These are phyloP conservation scores for Astreopora myriophthalma DNA, from an alignment of 64 coral and sea anemone genomes.

Conservation along the genomic window DNA sequence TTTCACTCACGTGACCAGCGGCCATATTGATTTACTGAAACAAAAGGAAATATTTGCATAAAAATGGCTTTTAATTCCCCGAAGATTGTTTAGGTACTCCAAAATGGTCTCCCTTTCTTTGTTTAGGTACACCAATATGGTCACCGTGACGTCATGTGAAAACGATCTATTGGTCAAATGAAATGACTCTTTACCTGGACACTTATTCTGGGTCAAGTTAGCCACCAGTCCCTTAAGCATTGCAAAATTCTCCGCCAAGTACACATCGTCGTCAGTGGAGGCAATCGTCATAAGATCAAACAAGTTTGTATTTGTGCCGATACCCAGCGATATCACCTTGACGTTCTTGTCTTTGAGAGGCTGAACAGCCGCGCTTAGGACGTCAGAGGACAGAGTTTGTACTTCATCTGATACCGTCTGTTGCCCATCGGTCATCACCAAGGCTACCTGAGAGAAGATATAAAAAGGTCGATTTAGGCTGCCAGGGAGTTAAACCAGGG, in stretches of 20 bases:
- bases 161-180: no score
- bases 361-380: neutral
- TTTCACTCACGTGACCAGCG: no score
- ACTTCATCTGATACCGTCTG: neutral
- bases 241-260: neutral
- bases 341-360: constrained; percentile 24
- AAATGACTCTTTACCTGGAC: neutral
- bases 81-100: no score
- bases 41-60: no score
- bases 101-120: neutral
- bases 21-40: no score
- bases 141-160: no score
- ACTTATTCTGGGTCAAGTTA: neutral
- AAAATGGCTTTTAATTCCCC: no score
- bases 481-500: no score
- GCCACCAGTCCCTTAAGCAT: neutral
- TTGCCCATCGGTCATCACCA: constrained; percentile 31
- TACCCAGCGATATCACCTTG: constrained; percentile 1
- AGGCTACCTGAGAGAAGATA: neutral
- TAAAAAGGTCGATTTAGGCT: neutral
- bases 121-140: neutral
- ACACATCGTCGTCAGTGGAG: neutral
- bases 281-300: constrained; percentile 22
- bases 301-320: neutral
- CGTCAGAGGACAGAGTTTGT: neutral